These are phyloP conservation scores for Chloropsis hardwickii DNA, from an alignment of 2,113 vertebrate species.

Conservation along the genomic window DNA sequence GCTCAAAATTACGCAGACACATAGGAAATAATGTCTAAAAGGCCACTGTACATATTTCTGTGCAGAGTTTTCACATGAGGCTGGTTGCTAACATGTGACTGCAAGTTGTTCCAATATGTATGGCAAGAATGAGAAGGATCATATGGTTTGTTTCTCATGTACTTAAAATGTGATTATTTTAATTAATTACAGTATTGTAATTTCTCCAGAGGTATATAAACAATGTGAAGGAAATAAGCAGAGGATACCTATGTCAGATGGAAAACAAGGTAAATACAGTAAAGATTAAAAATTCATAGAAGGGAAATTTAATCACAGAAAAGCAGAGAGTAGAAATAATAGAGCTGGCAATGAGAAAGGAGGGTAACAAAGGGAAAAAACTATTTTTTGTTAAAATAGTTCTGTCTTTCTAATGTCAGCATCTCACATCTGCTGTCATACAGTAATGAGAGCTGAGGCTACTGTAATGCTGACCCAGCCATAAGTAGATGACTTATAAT, in stretches of 20 bases:
- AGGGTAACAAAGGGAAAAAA: neutral
- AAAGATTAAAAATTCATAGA: neutral
- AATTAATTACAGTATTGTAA: constrained; percentile 12
- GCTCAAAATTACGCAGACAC: neutral
- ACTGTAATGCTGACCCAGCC: constrained; percentile 4
- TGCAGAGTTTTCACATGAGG: neutral
- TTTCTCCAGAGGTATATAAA: constrained; percentile 24
- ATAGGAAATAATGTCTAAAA: neutral
- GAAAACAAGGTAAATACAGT: neutral
- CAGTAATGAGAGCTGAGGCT: constrained; percentile 18
- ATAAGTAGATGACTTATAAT: neutral
- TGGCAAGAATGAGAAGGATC: neutral
- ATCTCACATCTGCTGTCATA: neutral
- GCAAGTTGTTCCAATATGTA: neutral
- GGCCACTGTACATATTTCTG: neutral
- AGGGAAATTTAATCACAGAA: constrained; percentile 12
- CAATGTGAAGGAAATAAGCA: constrained; percentile 15
- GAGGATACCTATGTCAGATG: neutral
- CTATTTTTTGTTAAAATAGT: neutral
- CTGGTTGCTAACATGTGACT: neutral
- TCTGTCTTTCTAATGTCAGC: neutral
- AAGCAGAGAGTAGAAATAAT: neutral
- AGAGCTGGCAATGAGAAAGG: neutral
- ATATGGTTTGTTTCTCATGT: constrained; percentile 5
- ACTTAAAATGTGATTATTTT: constrained; percentile 37